Evolutionary conservation across 1,140 invertebrate species (phyloP).

Genomic region (Drosophila ficusphila): DNA sequence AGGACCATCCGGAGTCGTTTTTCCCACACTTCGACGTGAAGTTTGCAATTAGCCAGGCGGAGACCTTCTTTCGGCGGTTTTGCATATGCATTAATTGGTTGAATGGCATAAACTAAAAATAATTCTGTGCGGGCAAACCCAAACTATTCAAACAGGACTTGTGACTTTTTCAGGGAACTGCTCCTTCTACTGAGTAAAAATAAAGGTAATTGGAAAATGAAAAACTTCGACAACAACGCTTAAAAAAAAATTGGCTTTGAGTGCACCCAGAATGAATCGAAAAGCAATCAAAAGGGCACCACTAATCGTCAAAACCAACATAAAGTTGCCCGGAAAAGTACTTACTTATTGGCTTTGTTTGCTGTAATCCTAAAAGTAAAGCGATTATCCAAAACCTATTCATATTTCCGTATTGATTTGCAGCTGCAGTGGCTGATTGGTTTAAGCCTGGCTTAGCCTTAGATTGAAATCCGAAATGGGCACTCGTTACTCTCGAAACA

Average conservation of each 20-base stretch:
- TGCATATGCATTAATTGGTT: conserved; percentile 59
- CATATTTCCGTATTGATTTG: conserved; percentile 62
- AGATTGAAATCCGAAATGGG: conserved; percentile 25
- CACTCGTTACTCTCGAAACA: conserved; percentile 24
- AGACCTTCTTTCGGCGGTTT: conserved; percentile 13
- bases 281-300: conserved; percentile 4
- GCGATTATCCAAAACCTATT: conserved; percentile 82
- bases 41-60: conserved; percentile 64
- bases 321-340: conserved; percentile 19
- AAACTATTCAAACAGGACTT: background rate
- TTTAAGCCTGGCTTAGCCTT: conserved; percentile 5
- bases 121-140: background rate
- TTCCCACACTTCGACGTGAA: conserved; percentile 17
- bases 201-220: background rate
- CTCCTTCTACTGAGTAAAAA: background rate
- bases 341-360: conserved; percentile 78
- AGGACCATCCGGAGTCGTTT: background rate
- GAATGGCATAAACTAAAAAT: conserved; percentile 42
- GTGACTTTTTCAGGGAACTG: background rate
- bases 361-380: conserved; percentile 80
- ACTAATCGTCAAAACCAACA: conserved; percentile 1
- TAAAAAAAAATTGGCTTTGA: too few relatives aligned
- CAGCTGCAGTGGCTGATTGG: conserved; percentile 18
- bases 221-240: too few relatives aligned
- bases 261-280: background rate